Evolutionary conservation across 2,113 vertebrate genomes (phyloP), one percentile per base, ranked within the genome.

Genomic region (Edolisoma coerulescens): DNA sequence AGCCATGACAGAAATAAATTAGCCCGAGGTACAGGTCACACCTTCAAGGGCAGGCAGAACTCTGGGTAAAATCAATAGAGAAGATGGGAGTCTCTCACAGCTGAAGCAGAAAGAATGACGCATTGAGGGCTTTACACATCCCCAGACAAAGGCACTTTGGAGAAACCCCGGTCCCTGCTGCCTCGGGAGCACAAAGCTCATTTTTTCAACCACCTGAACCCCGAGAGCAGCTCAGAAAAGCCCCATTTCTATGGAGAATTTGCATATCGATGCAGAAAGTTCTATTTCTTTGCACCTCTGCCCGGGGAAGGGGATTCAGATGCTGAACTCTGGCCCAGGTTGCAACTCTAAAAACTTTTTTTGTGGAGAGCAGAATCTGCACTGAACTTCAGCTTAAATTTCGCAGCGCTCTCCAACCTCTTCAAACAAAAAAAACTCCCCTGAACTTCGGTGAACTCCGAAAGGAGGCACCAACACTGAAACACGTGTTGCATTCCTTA

Each of bases 1-100:
- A 96, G 97, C 97, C 97, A 91, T 96, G 98, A 98, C 97, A 96
- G 97, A 98, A 98, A 98, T 98, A 97, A 97, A 98, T 98, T 96
- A 98, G 97, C 96, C 85, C 6, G 97, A 98, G 98, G 97, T 97
- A 96, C 97, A 97, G 98, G 98, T 97, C 98, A 98, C 98, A 98
- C 98, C 96, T 97, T 97, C 95, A 97, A 97, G 97, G 97, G 97
- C 97, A 97, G 96, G 82, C 84, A 97, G 84, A 86, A 60, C 95
- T 97, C 96, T 93, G 96, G 89, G 95, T 93, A 97, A 97, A 97
- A 97, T 97, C 98, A 97, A 95, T 97, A 97, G 96, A 94, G 96
- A 91, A 97, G 96, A 95, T 93, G 94, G 96, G 96, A 96, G 96
- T 89, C 97, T 96, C 94, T 67, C 75, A 24, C 94, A 96, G 98